Evolutionary conservation across 2,113 vertebrate genomes (phyloP).

Genomic region (Amazona guildingii): DNA sequence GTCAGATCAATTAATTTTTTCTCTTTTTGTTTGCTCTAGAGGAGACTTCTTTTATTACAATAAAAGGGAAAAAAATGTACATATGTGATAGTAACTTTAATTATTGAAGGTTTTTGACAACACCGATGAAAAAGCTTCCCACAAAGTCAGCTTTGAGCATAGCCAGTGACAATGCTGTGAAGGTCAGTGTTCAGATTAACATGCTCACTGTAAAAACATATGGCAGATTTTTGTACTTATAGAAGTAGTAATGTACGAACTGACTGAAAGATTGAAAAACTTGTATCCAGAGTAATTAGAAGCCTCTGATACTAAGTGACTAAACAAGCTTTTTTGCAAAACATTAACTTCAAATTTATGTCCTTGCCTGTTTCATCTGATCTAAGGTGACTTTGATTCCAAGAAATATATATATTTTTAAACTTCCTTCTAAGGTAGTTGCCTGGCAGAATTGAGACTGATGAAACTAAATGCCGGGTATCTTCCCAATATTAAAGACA

Average conservation of each 20-base stretch:
- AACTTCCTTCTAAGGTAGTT: background rate
- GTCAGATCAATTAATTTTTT: slow-evolving; percentile 73
- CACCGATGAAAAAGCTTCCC: slow-evolving; percentile 43
- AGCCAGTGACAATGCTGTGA: slow-evolving; percentile 47
- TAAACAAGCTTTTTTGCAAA: background rate
- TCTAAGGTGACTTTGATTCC: background rate
- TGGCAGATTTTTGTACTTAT: background rate
- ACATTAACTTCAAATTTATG: background rate
- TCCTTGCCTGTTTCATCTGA: background rate
- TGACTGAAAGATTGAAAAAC: background rate
- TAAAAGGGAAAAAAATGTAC: slow-evolving; percentile 30
- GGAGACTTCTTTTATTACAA: slow-evolving; percentile 70
- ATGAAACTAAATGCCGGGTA: background rate
- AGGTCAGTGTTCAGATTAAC: slow-evolving; percentile 61
- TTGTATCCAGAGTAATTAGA: background rate
- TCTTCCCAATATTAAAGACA: background rate
- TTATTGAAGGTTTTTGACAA: slow-evolving; percentile 72
- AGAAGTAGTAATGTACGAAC: background rate
- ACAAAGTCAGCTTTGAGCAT: slow-evolving; percentile 54
- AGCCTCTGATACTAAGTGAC: background rate
- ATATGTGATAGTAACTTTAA: slow-evolving; percentile 61
- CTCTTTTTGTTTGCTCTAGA: slow-evolving; percentile 70
- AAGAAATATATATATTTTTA: background rate
- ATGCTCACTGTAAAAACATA: slow-evolving; percentile 5
- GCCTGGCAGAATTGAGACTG: background rate